Base-by-base conservation (phyloP, 2,797 vertebrate species). In the Sternotherus odoratus region DNA sequence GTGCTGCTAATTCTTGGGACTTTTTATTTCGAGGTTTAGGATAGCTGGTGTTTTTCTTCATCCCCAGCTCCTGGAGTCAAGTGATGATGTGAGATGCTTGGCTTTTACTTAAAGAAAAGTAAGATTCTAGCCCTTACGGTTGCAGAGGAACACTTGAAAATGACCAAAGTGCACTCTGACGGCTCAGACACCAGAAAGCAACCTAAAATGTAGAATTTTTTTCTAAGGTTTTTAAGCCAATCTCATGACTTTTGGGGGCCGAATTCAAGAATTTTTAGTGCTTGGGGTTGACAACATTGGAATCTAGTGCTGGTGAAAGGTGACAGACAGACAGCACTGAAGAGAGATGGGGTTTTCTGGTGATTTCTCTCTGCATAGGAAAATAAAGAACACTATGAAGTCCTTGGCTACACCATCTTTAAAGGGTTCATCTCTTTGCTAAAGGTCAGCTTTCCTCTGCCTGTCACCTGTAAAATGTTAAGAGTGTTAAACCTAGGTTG, bases 21-120 rank as follows among this genome's bases (percentile, higher is more conserved):
- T 86, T 92, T 28, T 90, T 28, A 23, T 56, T 75, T 53, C 12
- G 79, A 82, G 66, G 23, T 23, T 69, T 39, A 0, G 0, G 15
- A 8, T 5, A 74, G 57, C 66, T 46, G 48, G 11, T 12, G n/a
- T 49, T 56, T 85, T 94, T 79, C 78, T 83, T 17, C 8, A 30
- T 6, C 53, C 48, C 1, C 26, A 33, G 4, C 0, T 28, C 3
- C 49, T 56, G 77, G 39, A 90, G 56, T 0, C 17, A 81, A 82
- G 23, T 6, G 16, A 0, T 13, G 6, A 5, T 0, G 0, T 0
- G 26, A 30, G 39, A 72, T 2, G 2, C 0, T 0, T 0, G 1
- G 1, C 77, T 63, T 49, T 88, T 69, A 16, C 8, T 66, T 2
- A 46, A 74, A 8, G 46, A 2, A 21, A 48, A 5, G 4, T 81